Conservation (phyloP, 2,113 vertebrate species). For the Coturnix japonica region DNA sequence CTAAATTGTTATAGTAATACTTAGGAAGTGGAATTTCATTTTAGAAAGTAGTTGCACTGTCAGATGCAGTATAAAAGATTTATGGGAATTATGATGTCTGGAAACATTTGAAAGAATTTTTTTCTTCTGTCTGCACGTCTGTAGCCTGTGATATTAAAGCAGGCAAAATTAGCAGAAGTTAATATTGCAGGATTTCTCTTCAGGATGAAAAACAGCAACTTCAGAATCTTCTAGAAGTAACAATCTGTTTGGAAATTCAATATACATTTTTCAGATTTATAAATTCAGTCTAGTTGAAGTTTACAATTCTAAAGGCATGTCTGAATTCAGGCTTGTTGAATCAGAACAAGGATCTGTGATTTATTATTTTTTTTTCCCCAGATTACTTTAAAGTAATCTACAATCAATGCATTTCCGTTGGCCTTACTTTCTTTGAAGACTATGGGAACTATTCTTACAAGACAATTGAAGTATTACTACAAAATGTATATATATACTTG, state of each 20-base stretch:
- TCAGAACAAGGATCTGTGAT: neutral
- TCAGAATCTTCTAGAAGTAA: neutral
- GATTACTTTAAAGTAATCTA: neutral
- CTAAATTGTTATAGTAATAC: neutral
- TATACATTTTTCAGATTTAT: neutral
- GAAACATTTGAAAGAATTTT: neutral
- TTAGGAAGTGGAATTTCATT: neutral
- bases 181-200: neutral
- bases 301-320: neutral
- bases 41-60: neutral
- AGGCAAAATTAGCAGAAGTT: neutral
- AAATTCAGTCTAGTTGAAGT: neutral
- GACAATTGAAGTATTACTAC: neutral
- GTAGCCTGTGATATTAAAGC: neutral
- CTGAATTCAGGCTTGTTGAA: neutral
- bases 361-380: neutral
- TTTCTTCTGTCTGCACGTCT: neutral
- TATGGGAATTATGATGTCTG: neutral
- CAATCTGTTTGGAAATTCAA: neutral
- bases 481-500: neutral
- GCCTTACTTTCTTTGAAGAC: neutral
- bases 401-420: neutral
- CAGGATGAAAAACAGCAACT: neutral
- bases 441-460: neutral
- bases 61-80: neutral